These are phyloP conservation scores for Enteromius paludinosus DNA, from an alignment of 2,797 vertebrate species.

Conservation along the genomic window DNA sequence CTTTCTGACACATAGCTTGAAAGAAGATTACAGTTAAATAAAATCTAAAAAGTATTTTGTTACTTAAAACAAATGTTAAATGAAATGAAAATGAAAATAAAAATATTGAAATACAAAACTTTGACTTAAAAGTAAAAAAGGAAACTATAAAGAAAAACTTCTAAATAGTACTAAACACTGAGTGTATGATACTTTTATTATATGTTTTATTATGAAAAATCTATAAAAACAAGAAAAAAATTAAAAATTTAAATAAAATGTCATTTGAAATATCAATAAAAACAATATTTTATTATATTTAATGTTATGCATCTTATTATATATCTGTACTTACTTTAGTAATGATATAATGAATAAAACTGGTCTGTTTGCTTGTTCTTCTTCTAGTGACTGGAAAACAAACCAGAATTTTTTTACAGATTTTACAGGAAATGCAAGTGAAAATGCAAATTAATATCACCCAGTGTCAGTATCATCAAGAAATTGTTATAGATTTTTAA, in stretches of 20 bases:
- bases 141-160: background rate
- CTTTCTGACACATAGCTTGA: background rate
- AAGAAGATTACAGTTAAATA: background rate
- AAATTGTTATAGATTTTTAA: background rate
- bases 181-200: too few relatives aligned
- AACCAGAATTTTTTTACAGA: background rate
- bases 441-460: background rate
- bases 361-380: background rate
- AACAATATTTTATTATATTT: background rate
- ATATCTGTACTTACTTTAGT: background rate
- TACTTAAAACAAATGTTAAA: background rate
- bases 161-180: too few relatives aligned
- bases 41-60: background rate
- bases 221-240: too few relatives aligned
- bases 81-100: background rate
- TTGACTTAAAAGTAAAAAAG: background rate
- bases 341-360: background rate
- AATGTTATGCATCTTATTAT: background rate
- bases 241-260: too few relatives aligned
- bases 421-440: background rate
- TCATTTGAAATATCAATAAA: too few relatives aligned
- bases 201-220: too few relatives aligned
- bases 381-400: too few relatives aligned
- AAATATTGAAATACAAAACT: background rate
- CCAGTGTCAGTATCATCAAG: background rate